These are phyloP conservation scores for Pelobates cultripes DNA, from an alignment of 2,797 vertebrate genomes.

Conservation along the genomic window DNA sequence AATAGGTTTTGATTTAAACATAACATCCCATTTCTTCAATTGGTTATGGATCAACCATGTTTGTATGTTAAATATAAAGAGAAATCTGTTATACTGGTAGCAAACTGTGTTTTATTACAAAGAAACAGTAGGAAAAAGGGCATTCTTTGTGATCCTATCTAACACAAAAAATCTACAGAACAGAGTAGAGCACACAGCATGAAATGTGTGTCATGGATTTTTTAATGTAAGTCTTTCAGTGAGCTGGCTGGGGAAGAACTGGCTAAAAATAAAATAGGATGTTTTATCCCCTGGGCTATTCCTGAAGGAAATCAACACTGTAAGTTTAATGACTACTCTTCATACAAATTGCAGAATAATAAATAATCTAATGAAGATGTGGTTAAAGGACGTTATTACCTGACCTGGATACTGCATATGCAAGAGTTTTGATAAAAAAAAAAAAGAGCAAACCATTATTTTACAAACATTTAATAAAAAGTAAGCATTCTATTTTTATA, in stretches of 20 bases:
- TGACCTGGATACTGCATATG: too few species aligned
- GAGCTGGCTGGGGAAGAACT: not conserved
- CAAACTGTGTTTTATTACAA: not conserved
- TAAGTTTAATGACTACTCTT: not conserved
- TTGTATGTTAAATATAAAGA: conserved; percentile 1
- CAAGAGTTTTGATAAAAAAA: too few species aligned
- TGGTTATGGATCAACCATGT: not conserved
- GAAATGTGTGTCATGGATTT: not conserved
- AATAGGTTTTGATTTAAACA: too few species aligned
- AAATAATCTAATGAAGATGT: not conserved
- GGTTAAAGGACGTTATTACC: too few species aligned
- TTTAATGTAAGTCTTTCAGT: not conserved
- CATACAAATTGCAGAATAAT: not conserved
- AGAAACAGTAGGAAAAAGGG: conserved; percentile 6
- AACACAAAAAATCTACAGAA: not conserved
- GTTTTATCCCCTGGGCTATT: conserved; percentile 10
- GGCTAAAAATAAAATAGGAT: conserved; percentile 10
- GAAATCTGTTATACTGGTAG: conserved; percentile 6
- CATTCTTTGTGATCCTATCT: conserved; percentile 1
- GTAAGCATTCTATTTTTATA: too few species aligned
- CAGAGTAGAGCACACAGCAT: not conserved
- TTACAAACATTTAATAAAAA: too few species aligned
- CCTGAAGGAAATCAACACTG: not conserved
- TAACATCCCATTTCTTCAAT: too few species aligned
- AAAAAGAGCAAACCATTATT: too few species aligned